Conservation (phyloP, 2,797 vertebrate species). For the Brachyalestes nurse region DNA sequence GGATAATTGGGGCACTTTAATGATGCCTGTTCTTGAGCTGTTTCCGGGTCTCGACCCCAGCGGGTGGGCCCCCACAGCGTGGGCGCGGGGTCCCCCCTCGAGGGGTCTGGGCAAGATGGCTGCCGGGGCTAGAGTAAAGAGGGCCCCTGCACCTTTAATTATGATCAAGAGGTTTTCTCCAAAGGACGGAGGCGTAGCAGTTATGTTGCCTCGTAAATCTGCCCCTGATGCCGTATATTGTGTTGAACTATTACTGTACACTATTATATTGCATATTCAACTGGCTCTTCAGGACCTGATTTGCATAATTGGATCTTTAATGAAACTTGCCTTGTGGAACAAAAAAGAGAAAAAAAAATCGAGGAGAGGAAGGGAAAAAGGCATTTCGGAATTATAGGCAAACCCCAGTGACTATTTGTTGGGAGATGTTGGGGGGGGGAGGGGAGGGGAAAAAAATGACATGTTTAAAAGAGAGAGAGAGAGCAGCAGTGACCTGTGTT, state of each 20-base stretch:
- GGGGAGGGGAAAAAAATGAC: conserved; percentile 40
- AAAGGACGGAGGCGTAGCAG: conserved; percentile 88
- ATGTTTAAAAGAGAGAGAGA: conserved; percentile 63
- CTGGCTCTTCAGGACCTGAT: conserved; percentile 88
- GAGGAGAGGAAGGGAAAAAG: conserved; percentile 60
- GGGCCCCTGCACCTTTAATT: conserved; percentile 93
- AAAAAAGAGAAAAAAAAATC: conserved; percentile 69
- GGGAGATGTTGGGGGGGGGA: conserved; percentile 12
- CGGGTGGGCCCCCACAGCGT: conserved; percentile 35
- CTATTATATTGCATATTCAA: conserved; percentile 87
- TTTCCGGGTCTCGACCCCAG: conserved; percentile 59
- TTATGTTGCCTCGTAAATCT: conserved; percentile 93
- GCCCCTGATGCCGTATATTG: conserved; percentile 86
- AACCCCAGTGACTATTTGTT: conserved; percentile 63
- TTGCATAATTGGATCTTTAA: conserved; percentile 96
- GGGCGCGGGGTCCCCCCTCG: conserved; percentile 64
- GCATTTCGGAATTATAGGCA: conserved; percentile 75
- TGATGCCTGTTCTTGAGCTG: conserved; percentile 52
- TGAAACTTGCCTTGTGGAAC: conserved; percentile 92
- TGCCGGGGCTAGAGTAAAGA: conserved; percentile 75
- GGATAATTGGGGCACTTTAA: conserved; percentile 56
- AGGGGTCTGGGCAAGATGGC: conserved; percentile 76
- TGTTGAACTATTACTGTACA: conserved; percentile 89
- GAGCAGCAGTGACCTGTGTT: conserved; percentile 80
- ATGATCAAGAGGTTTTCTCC: conserved; percentile 91